phyloP scores from a whole-genome alignment of 2,888 invertebrate genomes.

The Agrotis segetum region DNA sequence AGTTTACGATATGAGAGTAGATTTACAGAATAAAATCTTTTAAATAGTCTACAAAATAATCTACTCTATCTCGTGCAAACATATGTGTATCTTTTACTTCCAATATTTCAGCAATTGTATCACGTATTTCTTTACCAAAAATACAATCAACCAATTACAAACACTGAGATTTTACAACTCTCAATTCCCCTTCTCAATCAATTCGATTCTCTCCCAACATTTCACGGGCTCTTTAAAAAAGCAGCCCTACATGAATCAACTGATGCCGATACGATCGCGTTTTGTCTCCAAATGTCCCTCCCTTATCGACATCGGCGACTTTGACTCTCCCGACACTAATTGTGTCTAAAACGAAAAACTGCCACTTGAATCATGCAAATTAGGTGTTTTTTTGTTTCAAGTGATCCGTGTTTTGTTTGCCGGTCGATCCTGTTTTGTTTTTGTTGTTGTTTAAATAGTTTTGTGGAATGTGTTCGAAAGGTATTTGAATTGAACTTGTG shows the following conservation, averaged over 20 bases:
- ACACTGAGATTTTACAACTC: constrained; percentile 1
- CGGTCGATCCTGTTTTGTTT: constrained; percentile 41
- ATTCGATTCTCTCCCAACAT: constrained; percentile 16
- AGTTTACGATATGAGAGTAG: no score
- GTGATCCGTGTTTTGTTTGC: constrained; percentile 39
- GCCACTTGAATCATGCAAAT: constrained; percentile 78
- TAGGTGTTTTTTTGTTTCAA: constrained; percentile 61
- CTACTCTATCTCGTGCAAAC: background rate
- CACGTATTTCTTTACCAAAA: background rate
- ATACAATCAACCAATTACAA: background rate
- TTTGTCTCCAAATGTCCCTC: constrained; percentile 85
- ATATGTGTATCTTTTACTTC: no score
- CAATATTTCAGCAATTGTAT: background rate
- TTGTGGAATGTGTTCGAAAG: constrained; percentile 30
- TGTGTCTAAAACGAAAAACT: constrained; percentile 82
- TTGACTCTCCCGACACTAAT: constrained; percentile 87
- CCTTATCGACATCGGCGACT: constrained; percentile 83
- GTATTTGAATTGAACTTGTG: constrained; percentile 14
- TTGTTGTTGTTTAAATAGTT: constrained; percentile 45
- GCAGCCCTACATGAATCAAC: constrained; percentile 66
- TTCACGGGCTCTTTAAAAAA: constrained; percentile 46
- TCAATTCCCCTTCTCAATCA: constrained; percentile 30
- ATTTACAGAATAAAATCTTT: no score
- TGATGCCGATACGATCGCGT: constrained; percentile 83
- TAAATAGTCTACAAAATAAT: background rate